Percentiles rank a stretch among this genome's conserved stretches.
Conservation (phyloP, 2,113 vertebrate species). For the Anoura caudifer region DNA sequence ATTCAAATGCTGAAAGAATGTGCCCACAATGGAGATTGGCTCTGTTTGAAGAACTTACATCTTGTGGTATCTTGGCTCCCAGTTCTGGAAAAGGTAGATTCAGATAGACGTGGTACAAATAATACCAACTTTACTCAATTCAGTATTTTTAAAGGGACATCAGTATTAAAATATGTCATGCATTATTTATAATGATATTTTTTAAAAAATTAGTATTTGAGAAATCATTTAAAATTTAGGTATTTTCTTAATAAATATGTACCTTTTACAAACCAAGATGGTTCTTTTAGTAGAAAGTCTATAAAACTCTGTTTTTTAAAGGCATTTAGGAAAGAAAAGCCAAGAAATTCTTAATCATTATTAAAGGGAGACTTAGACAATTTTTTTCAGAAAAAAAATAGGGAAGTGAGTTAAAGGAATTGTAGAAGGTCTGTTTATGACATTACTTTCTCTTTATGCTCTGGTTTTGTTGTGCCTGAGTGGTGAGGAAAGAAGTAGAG, state of each 20-base stretch:
- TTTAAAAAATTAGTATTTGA: constrained; percentile 5
- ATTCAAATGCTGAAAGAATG: constrained; percentile 92
- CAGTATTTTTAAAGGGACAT: not conserved
- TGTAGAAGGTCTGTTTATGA: not conserved
- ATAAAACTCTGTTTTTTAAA: not conserved
- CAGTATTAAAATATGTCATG: not conserved
- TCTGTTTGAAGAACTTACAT: constrained; percentile 98
- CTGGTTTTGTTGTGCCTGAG: not conserved
- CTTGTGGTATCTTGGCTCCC: constrained; percentile 96
- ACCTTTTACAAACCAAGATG: not conserved
- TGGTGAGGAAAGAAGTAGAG: not conserved
- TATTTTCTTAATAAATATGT: not conserved
- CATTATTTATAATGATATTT: not conserved
- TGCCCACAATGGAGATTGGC: constrained; percentile 91
- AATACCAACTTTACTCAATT: not conserved
- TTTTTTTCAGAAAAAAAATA: not conserved
- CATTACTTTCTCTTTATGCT: not conserved
- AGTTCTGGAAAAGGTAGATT: constrained; percentile 92
- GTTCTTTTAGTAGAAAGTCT: not conserved
- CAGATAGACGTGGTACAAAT: not conserved
- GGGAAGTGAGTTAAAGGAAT: not conserved
- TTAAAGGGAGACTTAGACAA: not conserved
- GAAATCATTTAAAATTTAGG: not conserved
- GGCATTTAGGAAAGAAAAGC: not conserved
- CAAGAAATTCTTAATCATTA: not conserved